A percentile compares a stretch with the other conserved stretches of the same genome.
phyloP scores from a whole-genome alignment of 1,140 invertebrate species.

The Trachymyrmex septentrionalis region DNA sequence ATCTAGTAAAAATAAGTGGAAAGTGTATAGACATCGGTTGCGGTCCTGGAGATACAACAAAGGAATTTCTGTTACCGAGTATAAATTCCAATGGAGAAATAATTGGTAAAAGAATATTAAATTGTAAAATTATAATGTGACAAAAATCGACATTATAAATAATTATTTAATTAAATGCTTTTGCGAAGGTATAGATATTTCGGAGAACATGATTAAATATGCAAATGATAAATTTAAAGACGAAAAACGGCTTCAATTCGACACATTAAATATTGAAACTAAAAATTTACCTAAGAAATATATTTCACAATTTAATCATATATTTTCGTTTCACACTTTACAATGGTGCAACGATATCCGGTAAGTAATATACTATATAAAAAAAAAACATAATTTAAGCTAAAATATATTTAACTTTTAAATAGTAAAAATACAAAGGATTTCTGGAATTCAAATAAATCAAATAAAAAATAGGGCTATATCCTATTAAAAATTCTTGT shows the following conservation, averaged over 20 bases:
- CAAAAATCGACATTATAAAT: not conserved
- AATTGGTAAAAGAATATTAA: conserved; percentile 15
- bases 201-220: not conserved
- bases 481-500: too few relatives aligned
- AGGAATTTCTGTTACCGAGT: not conserved
- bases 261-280: conserved; percentile 16
- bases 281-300: conserved; percentile 28
- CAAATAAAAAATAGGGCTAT: too few relatives aligned
- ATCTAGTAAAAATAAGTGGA: not conserved
- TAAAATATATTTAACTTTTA: not conserved
- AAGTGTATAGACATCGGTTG: conserved; percentile 43
- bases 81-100: not conserved
- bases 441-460: too few relatives aligned
- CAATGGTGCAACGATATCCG: conserved; percentile 2
- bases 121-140: not conserved
- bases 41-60: conserved; percentile 13
- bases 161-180: not conserved
- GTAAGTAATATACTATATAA: not conserved
- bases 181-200: conserved; percentile 15
- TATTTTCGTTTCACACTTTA: conserved; percentile 20
- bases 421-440: too few relatives aligned
- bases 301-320: conserved; percentile 18
- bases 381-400: not conserved
- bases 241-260: not conserved
- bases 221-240: not conserved